Percentiles rank a stretch among this genome's conserved stretches.
phyloP scores from a whole-genome alignment of 2,113 vertebrate genomes.

The Peromyscus polionotus region DNA sequence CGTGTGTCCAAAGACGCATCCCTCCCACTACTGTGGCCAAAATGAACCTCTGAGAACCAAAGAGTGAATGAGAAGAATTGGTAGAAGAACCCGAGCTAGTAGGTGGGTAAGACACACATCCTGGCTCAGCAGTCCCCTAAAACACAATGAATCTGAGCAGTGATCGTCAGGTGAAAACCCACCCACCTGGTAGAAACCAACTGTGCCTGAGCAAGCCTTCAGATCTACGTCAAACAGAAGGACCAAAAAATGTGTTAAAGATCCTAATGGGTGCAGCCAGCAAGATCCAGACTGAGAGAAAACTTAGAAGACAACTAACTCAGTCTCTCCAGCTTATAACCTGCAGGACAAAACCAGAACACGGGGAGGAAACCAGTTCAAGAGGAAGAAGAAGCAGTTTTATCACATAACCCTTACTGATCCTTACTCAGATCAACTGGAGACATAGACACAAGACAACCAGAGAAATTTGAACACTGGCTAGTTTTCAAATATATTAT shows the following conservation, averaged over 20 bases:
- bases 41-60: background rate
- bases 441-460: background rate
- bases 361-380: background rate
- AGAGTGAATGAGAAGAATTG: background rate
- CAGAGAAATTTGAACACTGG: slow-evolving; percentile 11
- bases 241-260: background rate
- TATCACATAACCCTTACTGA: background rate
- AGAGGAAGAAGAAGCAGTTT: background rate
- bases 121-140: background rate
- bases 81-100: background rate
- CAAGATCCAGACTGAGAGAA: background rate
- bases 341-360: background rate
- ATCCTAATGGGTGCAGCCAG: background rate
- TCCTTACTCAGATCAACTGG: background rate
- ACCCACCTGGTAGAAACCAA: background rate
- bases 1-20: background rate
- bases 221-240: background rate
- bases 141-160: background rate
- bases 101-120: background rate
- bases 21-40: background rate
- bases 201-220: background rate
- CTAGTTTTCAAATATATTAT: background rate
- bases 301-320: background rate
- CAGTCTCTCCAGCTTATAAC: background rate
- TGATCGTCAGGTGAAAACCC: background rate